A percentile compares a stretch with the other conserved stretches of the same genome.
phyloP scores from a whole-genome alignment of 2,797 vertebrate genomes.

The Hyperoplus lanceolatus region DNA sequence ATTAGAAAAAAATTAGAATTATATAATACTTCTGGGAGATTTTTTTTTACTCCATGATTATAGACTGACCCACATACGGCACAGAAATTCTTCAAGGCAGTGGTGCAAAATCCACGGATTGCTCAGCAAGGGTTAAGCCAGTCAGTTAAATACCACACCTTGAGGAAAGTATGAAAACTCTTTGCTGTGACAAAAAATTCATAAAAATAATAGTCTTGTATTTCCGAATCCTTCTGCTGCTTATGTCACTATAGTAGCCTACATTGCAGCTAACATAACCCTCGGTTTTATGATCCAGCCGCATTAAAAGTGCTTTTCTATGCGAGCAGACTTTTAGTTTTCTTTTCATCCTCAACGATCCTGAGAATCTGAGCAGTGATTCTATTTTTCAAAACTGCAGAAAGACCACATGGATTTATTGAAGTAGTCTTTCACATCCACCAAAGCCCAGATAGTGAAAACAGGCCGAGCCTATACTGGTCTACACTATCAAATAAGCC shows the following conservation, averaged over 20 bases:
- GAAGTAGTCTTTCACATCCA: conserved; percentile 40
- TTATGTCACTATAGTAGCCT: background rate
- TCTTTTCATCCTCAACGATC: conserved; percentile 29
- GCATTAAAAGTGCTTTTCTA: conserved; percentile 11
- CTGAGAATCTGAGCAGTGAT: conserved; percentile 45
- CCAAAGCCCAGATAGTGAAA: conserved; percentile 60
- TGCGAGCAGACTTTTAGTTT: conserved; percentile 24
- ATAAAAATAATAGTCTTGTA: conserved; percentile 29
- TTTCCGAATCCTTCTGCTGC: conserved; percentile 28
- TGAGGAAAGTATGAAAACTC: conserved; percentile 40
- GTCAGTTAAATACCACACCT: conserved; percentile 33
- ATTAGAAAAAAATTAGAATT: conserved; percentile 49
- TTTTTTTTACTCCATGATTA: conserved; percentile 40
- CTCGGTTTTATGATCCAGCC: conserved; percentile 12
- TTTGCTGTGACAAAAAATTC: conserved; percentile 31
- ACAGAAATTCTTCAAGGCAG: conserved; percentile 35
- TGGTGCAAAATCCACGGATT: conserved; percentile 35
- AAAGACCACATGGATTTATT: conserved; percentile 49
- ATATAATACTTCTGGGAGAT: conserved; percentile 34
- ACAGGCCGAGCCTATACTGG: conserved; percentile 45
- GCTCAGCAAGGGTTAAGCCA: conserved; percentile 44
- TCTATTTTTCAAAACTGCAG: conserved; percentile 38
- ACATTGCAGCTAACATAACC: conserved; percentile 13
- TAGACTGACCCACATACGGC: conserved; percentile 58
- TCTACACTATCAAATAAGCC: conserved; percentile 57